Evolutionary conservation across 2,888 invertebrate genomes (phyloP), one percentile per base, ranked within the genome.

Genomic region (Caenorhabditis virilis): DNA sequence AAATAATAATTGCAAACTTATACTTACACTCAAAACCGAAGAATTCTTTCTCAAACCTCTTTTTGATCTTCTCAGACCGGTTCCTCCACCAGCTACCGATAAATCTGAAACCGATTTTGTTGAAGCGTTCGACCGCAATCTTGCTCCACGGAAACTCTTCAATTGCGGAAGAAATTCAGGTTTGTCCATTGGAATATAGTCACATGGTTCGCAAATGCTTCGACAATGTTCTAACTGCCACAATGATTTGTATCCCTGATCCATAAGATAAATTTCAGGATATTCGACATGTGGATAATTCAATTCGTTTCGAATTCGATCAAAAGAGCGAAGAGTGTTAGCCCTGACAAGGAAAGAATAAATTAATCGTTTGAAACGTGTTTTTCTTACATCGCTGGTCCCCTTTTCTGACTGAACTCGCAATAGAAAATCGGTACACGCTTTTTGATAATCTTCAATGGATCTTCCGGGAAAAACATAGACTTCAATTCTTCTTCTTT

Each of bases 401-500:
- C 98, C 54, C 97, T 88, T 85, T 97, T 93, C 57, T 93, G 90
- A 0, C 95, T 95, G 87, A 95, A 98, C 85, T 98, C 98, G 85
- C 98, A 72, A 53, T 72, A 72, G 39, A 72, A 72, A 39, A 72
- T 72, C n/a, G 72, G 72, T 36, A 72, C 63, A 15, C 60, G 45
- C 22, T 50, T 64, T 16, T 41, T 51, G 2, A 26, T 30, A 3
- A 18, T 2, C 3, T 26, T 25, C 1, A 6, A 7, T 9, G 18
- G 7, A 20, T 63, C 48, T 3, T 57, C 38, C 1, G 54, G 52
- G 46, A 68, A 72, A 26, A 72, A 69, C 7, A 55, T 26, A 3
- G 45, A 4, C 23, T n/a, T n/a, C n/a, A n/a, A n/a, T n/a, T n/a
- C n/a, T n/a, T n/a, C n/a, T n/a, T n/a, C n/a, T n/a, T 53, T 46